phyloP scores from a whole-genome alignment of 2,888 invertebrate genomes.

The Apeira syringaria region DNA sequence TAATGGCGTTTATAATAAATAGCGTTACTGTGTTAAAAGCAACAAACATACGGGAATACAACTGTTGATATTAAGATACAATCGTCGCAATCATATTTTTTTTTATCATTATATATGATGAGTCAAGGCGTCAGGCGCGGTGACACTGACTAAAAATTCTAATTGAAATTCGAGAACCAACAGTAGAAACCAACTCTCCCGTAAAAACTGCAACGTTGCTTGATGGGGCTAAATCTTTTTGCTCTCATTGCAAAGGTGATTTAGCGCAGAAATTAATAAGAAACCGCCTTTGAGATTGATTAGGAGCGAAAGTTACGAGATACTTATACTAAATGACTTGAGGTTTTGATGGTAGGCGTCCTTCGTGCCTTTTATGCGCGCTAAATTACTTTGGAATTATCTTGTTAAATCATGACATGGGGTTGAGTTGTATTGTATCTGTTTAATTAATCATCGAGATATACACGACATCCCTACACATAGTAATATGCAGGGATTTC shows the following conservation, averaged over 20 bases:
- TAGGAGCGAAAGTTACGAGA: conserved; percentile 56
- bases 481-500: no score
- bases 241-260: conserved; percentile 67
- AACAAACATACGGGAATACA: no score
- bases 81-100: no score
- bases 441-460: conserved; percentile 10
- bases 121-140: no score
- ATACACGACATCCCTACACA: no score
- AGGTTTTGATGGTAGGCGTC: conserved; percentile 16
- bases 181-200: conserved; percentile 38
- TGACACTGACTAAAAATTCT: no score
- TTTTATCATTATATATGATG: no score
- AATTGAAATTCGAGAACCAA: conserved; percentile 1
- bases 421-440: conserved; percentile 5
- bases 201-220: conserved; percentile 77
- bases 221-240: conserved; percentile 72
- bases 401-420: conserved; percentile 13
- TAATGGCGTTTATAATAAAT: no score
- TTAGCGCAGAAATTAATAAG: conserved; percentile 73
- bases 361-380: conserved; percentile 11
- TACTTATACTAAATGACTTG: conserved; percentile 36
- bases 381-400: conserved; percentile 19
- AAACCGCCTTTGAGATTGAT: conserved; percentile 67
- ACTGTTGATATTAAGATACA: no score
- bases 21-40: no score